Conservation (phyloP, 1,140 invertebrate genomes). For the Procambarus virginalis region DNA sequence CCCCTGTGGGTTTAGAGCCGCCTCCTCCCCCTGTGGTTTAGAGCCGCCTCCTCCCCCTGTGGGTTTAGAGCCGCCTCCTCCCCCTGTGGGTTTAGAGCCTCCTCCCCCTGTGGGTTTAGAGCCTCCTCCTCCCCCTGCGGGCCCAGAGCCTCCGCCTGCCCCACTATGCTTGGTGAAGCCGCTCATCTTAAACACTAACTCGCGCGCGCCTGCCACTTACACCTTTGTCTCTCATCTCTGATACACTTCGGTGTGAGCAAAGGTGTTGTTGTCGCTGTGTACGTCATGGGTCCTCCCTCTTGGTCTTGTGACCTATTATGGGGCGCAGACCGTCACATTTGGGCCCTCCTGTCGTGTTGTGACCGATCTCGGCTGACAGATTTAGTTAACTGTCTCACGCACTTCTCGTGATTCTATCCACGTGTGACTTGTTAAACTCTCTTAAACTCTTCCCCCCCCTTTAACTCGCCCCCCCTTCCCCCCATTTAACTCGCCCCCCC, state of each 20-base stretch:
- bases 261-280: neutral
- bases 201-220: constrained; percentile 30
- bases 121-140: neutral
- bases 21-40: neutral
- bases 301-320: no score
- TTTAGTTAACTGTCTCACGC: neutral
- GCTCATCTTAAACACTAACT: constrained; percentile 43
- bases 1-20: no score
- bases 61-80: neutral
- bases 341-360: no score
- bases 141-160: neutral
- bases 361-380: no score
- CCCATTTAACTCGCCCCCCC: no score
- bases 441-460: no score
- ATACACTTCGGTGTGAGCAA: neutral
- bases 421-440: neutral
- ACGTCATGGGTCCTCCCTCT: neutral
- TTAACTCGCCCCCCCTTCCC: no score
- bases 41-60: no score
- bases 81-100: no score
- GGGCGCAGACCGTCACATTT: no score
- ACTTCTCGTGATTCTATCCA: neutral
- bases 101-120: no score
- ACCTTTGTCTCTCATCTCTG: constrained; percentile 15
- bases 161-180: neutral